Evolutionary conservation across 2,888 invertebrate species (phyloP).

Genomic region (Minunthozetes semirufus): DNA sequence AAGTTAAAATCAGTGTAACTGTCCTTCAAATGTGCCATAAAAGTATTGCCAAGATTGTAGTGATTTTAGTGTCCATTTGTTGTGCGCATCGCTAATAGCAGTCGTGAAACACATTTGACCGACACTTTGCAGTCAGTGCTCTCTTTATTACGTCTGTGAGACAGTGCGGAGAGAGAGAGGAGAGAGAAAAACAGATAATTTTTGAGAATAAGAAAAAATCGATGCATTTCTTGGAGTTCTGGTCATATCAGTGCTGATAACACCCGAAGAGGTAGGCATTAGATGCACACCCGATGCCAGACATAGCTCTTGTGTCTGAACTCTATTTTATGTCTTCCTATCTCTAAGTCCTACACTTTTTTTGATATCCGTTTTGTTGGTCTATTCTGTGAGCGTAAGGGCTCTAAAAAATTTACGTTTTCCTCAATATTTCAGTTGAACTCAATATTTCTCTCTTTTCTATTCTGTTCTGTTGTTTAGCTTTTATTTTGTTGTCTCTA

Average conservation of each 20-base stretch:
- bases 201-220: neutral
- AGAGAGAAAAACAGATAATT: neutral
- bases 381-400: neutral
- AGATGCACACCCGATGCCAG: neutral
- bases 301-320: neutral
- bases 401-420: constrained; percentile 20
- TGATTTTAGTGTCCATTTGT: neutral
- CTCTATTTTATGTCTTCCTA: neutral
- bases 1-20: neutral
- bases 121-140: neutral
- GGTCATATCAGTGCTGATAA: constrained; percentile 12
- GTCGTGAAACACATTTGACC: neutral
- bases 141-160: neutral
- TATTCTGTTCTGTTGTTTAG: neutral
- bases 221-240: neutral
- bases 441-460: neutral
- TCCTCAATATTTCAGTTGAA: neutral
- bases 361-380: neutral
- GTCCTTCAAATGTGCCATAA: neutral
- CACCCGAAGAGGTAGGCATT: neutral
- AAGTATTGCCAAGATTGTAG: neutral
- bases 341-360: neutral
- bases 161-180: neutral
- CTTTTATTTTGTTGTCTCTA: neutral
- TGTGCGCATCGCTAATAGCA: neutral